A percentile compares a stretch with the other conserved stretches of the same genome.
These are phyloP conservation scores for Diplolepis rosae DNA, from an alignment of 2,888 invertebrate species.

Conservation along the genomic window DNA sequence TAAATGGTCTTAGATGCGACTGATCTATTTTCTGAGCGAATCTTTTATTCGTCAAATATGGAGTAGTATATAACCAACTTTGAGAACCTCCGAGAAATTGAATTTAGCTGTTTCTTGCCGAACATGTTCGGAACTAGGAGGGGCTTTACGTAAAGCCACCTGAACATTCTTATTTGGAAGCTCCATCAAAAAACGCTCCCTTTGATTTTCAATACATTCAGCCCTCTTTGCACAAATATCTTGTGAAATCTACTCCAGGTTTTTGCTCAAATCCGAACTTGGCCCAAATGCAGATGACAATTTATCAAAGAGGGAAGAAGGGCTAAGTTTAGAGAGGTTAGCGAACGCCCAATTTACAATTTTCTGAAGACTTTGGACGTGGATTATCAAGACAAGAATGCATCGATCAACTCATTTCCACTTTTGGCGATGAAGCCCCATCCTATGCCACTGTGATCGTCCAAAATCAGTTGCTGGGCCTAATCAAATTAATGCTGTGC, in stretches of 20 bases:
- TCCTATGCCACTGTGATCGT: no score
- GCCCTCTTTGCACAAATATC: slow-evolving; percentile 48
- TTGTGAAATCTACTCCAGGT: slow-evolving; percentile 43
- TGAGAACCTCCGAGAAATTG: slow-evolving; percentile 45
- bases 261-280: slow-evolving; percentile 37
- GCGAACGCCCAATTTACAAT: slow-evolving; percentile 33
- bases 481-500: no score
- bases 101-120: no score
- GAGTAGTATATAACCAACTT: slow-evolving; percentile 41
- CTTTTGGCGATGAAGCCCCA: no score
- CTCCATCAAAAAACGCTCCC: slow-evolving; percentile 38
- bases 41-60: slow-evolving; percentile 5
- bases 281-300: slow-evolving; percentile 37
- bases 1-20: background rate
- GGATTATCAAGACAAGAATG: no score
- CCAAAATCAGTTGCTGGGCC: no score
- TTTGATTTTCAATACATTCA: slow-evolving; percentile 39
- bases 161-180: slow-evolving; percentile 42
- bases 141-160: slow-evolving; percentile 37
- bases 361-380: no score
- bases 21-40: no score
- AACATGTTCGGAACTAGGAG: slow-evolving; percentile 41
- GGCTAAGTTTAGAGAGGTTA: slow-evolving; percentile 30
- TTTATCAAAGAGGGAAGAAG: slow-evolving; percentile 35
- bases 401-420: no score